phyloP scores from a whole-genome alignment of 2,113 vertebrate genomes.

The Columba janthina region DNA sequence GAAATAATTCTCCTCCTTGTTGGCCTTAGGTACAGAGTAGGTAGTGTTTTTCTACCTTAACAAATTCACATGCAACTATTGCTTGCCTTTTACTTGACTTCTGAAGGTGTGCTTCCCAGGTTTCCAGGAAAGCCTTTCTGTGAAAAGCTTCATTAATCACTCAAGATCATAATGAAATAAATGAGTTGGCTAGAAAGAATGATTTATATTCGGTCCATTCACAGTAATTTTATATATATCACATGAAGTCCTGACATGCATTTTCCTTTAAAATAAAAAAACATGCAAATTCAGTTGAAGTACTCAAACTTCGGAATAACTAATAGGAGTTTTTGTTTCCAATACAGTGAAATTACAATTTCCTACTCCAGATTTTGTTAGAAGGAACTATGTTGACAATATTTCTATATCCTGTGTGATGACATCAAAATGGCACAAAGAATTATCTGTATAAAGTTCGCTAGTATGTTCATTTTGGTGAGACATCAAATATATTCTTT shows the following conservation, averaged over 20 bases:
- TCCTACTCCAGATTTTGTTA: neutral
- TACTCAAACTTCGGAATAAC: neutral
- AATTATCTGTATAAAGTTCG: neutral
- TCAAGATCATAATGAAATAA: neutral
- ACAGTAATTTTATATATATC: neutral
- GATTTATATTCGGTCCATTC: neutral
- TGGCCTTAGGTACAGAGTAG: neutral
- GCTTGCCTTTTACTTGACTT: neutral
- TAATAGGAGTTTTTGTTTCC: neutral
- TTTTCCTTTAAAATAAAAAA: neutral
- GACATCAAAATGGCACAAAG: neutral
- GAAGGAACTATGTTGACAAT: neutral
- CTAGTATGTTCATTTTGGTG: neutral
- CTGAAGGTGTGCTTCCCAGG: neutral
- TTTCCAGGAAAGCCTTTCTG: neutral
- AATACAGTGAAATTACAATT: neutral
- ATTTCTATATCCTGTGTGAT: neutral
- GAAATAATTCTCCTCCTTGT: neutral
- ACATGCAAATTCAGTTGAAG: neutral
- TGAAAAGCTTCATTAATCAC: neutral
- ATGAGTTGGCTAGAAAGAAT: neutral
- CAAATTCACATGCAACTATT: neutral
- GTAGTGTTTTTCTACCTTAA: neutral
- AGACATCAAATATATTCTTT: neutral
- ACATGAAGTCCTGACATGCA: neutral